These are phyloP conservation scores for Bradypodion ventrale DNA, from an alignment of 2,797 vertebrate genomes.

Conservation along the genomic window DNA sequence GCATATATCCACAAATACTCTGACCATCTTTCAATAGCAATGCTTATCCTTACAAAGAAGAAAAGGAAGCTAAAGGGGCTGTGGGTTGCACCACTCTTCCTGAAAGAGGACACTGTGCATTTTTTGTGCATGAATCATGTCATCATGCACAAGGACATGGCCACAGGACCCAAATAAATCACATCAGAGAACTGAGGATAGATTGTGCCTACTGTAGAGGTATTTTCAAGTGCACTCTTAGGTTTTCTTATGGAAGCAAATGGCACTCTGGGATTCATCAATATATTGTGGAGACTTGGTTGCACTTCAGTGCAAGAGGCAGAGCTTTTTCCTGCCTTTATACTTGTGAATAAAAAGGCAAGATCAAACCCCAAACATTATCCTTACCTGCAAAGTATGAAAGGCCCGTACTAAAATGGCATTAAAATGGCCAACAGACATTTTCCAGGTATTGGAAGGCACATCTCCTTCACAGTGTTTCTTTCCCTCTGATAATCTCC, in stretches of 20 bases:
- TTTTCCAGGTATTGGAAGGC: not conserved
- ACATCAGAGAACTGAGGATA: not conserved
- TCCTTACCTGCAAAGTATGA: not conserved
- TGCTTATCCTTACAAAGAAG: too few species aligned
- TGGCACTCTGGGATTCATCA: not conserved
- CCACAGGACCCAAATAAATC: not conserved
- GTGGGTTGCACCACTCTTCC: not conserved
- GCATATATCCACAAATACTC: too few species aligned
- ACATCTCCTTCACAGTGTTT: not conserved
- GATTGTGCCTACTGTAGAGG: not conserved
- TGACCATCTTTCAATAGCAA: not conserved
- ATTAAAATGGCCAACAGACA: not conserved
- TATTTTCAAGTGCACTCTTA: not conserved
- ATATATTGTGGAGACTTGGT: not conserved
- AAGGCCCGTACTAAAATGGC: too few species aligned
- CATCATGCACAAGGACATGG: not conserved
- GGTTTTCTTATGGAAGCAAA: not conserved
- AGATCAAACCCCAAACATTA: not conserved
- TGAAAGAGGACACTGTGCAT: not conserved
- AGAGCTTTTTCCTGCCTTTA: not conserved
- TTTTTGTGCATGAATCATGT: not conserved
- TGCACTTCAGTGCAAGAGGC: not conserved
- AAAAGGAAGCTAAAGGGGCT: too few species aligned
- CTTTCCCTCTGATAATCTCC: not conserved
- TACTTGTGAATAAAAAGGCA: not conserved